Evolutionary conservation across 2,113 vertebrate genomes (phyloP), one percentile per base, ranked within the genome.

Genomic region (Vicugna pacos): DNA sequence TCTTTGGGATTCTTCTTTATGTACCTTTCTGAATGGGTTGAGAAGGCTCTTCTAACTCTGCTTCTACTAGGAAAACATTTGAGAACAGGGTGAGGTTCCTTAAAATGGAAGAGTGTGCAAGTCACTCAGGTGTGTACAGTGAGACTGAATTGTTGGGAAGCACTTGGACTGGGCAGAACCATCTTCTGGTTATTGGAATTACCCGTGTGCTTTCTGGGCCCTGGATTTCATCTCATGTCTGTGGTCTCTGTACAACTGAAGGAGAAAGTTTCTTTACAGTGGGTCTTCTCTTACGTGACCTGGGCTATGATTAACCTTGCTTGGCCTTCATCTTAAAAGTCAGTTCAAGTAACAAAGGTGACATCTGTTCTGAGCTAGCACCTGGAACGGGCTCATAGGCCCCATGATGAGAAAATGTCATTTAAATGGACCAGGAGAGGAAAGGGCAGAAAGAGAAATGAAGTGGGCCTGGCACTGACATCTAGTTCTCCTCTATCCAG

Each of bases 311-410:
- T 81, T 76, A 88, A 87, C n/a, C 24, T 60, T 54, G 20, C n/a
- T 69, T 54, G 54, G 19, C 30, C 67, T 94, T 96, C 52, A 89
- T 92, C 42, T 89, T 87, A 48, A 69, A 89, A 82, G 58, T 58
- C 16, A 70, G 35, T 92, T 94, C n/a, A 67, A 67, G 14, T 89
- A 85, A 87, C 62, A 84, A 90, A 89, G n/a, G 16, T 12, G 88
- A 89, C 24, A 20, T 90, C 24, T 77, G 8, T 83, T 83, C 70
- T 69, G 56, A 96, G 38, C 50, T 87, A 90, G 79, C 92, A 95
- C 69, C 42, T 93, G 16, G 73, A 83, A 89, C 62, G 42, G 32
- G 38, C 26, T 85, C 8, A 8, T 14, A 75, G 64, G 75, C 17
- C 38, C 75, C 46, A 10, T 58, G 73, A 56, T 5, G 10, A 90